Conservation (phyloP, 2,113 vertebrate genomes). For the Hirundichthys speculiger region DNA sequence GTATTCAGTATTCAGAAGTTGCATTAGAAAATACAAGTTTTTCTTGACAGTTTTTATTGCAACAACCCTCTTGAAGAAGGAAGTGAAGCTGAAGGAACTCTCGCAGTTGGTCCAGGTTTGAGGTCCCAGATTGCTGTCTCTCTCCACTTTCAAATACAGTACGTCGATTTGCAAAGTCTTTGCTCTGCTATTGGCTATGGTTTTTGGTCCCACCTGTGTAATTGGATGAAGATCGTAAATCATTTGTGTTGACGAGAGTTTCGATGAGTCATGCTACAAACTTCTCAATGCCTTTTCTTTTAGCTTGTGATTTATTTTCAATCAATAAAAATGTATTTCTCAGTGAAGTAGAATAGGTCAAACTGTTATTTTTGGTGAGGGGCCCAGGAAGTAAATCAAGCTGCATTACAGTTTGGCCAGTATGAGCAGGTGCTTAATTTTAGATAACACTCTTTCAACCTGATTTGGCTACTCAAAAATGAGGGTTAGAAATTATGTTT, state of each 20-base stretch:
- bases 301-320: background rate
- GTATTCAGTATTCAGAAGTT: too few species aligned
- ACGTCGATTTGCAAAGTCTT: too few species aligned
- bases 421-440: background rate
- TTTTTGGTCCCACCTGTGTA: too few species aligned
- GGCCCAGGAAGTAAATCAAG: background rate
- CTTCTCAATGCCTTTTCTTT: background rate
- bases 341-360: background rate
- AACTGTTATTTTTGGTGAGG: background rate
- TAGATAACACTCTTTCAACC: background rate
- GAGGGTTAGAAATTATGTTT: background rate
- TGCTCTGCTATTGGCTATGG: too few species aligned
- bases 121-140: too few species aligned
- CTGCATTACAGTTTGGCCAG: background rate
- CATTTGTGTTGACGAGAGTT: background rate
- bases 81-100: too few species aligned
- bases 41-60: too few species aligned
- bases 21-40: too few species aligned
- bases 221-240: background rate
- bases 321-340: background rate
- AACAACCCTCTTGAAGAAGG: too few species aligned
- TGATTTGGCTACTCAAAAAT: background rate
- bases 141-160: too few species aligned
- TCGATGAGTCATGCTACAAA: background rate
- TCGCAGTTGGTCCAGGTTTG: too few species aligned